Base-by-base conservation (phyloP, 2,888 invertebrate species). In the Bedellia somnulentella region DNA sequence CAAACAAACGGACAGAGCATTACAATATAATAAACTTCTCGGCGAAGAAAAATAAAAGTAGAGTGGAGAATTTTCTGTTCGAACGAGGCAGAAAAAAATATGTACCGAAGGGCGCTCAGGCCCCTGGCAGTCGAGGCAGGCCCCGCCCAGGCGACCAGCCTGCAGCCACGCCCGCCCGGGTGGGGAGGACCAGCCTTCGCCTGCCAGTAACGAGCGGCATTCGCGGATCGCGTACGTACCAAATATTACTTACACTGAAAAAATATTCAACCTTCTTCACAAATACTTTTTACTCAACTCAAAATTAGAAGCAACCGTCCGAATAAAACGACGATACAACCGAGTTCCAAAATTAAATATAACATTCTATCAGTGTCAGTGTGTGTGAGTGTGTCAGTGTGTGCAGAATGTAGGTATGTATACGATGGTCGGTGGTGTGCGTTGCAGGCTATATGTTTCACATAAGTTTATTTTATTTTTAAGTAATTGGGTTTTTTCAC, bases 11-110 rank as follows among this genome's bases (percentile, higher is more conserved):
- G 41, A 57, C 23, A 22, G 15, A 12, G 11, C 57, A 57, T 56
- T 59, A 67, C 66, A 67, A 57, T 68, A 64, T 66, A 66, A 67
- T 67, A 68, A 63, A 61, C 49, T 43, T 30, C 23, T 10, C 23
- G 27, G 42, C 41, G 37, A 35, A 46, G 46, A 46, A 47, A 57
- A 50, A 55, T 52, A 56, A 63, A 52, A 57, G 57, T 57, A 27
- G 27, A 15, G 15, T 31, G 36, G 34, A 38, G 47, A 46, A 46
- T 30, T 45, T 45, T 42, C 39, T 26, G 43, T 53, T 56, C 56
- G 52, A 59, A 57, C 14, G 6, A 49, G 52, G 51, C 41, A 44
- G 52, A 49, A 44, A 52, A 54, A 58, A 57, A 58, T 52, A 43
- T 39, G 40, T 38, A 32, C 27, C 11, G 17, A 18, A 24, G 28